Evolutionary conservation across 2,113 vertebrate species (phyloP).

Genomic region (Callocephalon fimbriatum): DNA sequence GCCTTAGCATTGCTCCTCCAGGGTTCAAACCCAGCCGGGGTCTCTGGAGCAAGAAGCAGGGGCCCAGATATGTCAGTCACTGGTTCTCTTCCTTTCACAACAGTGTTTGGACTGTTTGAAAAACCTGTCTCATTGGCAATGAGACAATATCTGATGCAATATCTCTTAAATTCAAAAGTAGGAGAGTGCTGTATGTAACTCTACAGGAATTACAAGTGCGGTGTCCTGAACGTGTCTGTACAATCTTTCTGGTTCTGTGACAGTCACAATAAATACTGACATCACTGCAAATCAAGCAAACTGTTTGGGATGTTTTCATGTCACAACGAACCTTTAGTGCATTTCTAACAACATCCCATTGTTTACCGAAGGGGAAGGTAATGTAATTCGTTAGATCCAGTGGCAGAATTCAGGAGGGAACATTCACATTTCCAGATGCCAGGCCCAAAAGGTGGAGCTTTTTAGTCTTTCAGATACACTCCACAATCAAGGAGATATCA

Average conservation of each 20-base stretch:
- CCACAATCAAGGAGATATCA: not conserved
- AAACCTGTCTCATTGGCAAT: not conserved
- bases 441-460: not conserved
- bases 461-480: not conserved
- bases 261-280: conserved; percentile 46
- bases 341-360: not conserved
- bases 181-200: not conserved
- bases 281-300: conserved; percentile 18
- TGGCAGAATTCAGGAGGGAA: not conserved
- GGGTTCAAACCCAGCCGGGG: not conserved
- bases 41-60: not conserved
- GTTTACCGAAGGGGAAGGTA: not conserved
- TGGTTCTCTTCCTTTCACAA: not conserved
- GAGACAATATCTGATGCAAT: not conserved
- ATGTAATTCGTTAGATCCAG: not conserved
- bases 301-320: conserved; percentile 31
- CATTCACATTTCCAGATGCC: not conserved
- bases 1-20: not conserved
- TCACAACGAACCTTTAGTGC: not conserved
- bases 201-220: not conserved
- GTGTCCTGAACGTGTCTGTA: not conserved
- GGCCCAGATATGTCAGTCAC: not conserved
- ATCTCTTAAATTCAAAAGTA: not conserved
- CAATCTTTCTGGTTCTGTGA: conserved; percentile 7
- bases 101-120: not conserved